Percentiles rank a stretch among this genome's conserved stretches.
Conservation (phyloP, 1,140 invertebrate species). For the Melanaphis sacchari region DNA sequence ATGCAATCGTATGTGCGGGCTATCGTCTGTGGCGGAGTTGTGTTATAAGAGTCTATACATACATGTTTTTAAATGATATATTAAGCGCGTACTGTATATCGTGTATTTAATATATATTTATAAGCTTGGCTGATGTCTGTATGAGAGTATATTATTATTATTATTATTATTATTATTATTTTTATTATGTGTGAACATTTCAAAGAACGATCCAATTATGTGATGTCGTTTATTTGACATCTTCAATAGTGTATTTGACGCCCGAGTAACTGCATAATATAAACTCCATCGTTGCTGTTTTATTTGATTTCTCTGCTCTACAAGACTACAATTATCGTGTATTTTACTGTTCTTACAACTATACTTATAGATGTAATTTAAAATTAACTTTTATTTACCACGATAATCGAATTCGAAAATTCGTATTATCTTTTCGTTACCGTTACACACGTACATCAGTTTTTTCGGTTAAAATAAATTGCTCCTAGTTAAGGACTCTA, state of each 20-base stretch:
- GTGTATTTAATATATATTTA: constrained; percentile 3
- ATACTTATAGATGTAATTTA: not conserved
- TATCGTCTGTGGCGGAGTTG: not conserved
- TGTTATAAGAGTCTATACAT: not conserved
- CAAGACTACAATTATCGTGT: not conserved
- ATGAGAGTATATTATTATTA: not conserved
- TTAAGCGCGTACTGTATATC: not conserved
- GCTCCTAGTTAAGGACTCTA: not conserved
- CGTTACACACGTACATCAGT: not conserved
- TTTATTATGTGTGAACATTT: not conserved
- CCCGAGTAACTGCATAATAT: not conserved
- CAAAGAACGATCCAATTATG: constrained; percentile 12
- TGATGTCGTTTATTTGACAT: constrained; percentile 14
- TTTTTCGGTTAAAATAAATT: not conserved
- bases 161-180: not conserved
- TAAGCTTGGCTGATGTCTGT: not conserved
- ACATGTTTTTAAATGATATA: constrained; percentile 17
- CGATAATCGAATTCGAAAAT: not conserved
- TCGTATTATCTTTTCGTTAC: not conserved
- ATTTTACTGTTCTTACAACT: not conserved
- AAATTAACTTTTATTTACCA: not conserved
- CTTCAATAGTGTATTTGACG: not conserved
- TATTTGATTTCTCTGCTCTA: not conserved
- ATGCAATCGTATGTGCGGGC: not conserved
- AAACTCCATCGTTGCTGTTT: not conserved